phyloP scores from a whole-genome alignment of 2,888 invertebrate species.

The Morinoia aosen region DNA sequence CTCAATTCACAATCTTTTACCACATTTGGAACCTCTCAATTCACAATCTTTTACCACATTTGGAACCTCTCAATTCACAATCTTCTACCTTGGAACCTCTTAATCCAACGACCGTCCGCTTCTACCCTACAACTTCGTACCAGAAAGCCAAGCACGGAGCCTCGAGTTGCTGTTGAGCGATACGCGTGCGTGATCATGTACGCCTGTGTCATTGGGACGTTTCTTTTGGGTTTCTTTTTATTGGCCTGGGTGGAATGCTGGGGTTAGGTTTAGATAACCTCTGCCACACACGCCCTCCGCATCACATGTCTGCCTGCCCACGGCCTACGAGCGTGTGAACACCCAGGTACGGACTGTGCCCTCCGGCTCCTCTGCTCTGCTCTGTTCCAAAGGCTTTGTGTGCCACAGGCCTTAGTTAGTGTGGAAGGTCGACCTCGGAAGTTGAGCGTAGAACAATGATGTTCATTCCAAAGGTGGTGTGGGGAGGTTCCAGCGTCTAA shows the following conservation, averaged over 20 bases:
- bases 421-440: not conserved
- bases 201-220: not conserved
- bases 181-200: conserved; percentile 43
- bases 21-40: too few relatives aligned
- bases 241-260: conserved; percentile 38
- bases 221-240: conserved; percentile 31
- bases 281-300: conserved; percentile 51
- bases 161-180: conserved; percentile 30
- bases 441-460: too few relatives aligned
- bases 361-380: too few relatives aligned
- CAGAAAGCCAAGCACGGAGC: not conserved
- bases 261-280: conserved; percentile 50
- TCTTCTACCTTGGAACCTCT: not conserved
- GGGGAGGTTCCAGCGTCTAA: too few relatives aligned
- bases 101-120: not conserved
- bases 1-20: too few relatives aligned
- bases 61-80: not conserved
- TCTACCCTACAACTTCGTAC: not conserved
- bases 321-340: conserved; percentile 47
- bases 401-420: not conserved
- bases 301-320: conserved; percentile 42
- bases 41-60: too few relatives aligned
- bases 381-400: not conserved
- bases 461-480: too few relatives aligned
- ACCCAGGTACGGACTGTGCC: not conserved